Base-by-base conservation (phyloP, 2,888 invertebrate genomes). In the Germaria angustata region DNA sequence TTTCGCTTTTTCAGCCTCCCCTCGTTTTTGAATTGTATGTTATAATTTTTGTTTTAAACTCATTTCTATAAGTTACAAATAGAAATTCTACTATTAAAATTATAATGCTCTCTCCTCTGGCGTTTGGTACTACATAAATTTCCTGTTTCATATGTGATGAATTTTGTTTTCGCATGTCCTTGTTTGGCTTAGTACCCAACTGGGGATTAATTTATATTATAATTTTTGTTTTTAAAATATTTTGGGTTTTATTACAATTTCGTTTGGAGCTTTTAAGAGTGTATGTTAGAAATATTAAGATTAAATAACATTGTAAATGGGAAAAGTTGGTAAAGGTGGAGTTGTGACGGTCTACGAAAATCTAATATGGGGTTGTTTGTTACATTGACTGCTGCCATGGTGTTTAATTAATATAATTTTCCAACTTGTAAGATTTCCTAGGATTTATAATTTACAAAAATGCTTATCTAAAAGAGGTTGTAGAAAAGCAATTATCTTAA, bases 171-270 rank as follows among this genome's bases (percentile, higher is more conserved):
- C 49, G 44, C 49, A 51, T 49, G 59, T 57, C 24, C 55, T 46
- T 17, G 53, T 55, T 41, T n/a, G n/a, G 63, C 34, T 49, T n/a
- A 65, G 51, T 59, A 73, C 78, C 78, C 81, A 78, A 78, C 78
- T 78, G 81, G 78, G 81, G 69, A 78, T 81, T 81, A 78, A 78
- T 81, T 81, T 75, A 69, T 46, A 75, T 80, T 80, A 75, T 39
- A 75, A 69, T 75, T 69, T 41, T 55, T 41, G 53, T 61, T 24
- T 39, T 34, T 46, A 11, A 9, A 34, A 57, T 41, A 32, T 46
- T 71, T 69, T 57, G 22, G 20, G 7, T 41, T 75, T 65, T 17
- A 75, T 28, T 44, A 55, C 32, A 34, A 49, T 32, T 76, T 57
- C 49, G 8, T 49, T 69, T 13, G 7, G 22, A 32, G 39, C n/a